A percentile compares a stretch with the other conserved stretches of the same genome.
phyloP scores from a whole-genome alignment of 2,113 vertebrate species.

The Onychorhynchus coronatus region DNA sequence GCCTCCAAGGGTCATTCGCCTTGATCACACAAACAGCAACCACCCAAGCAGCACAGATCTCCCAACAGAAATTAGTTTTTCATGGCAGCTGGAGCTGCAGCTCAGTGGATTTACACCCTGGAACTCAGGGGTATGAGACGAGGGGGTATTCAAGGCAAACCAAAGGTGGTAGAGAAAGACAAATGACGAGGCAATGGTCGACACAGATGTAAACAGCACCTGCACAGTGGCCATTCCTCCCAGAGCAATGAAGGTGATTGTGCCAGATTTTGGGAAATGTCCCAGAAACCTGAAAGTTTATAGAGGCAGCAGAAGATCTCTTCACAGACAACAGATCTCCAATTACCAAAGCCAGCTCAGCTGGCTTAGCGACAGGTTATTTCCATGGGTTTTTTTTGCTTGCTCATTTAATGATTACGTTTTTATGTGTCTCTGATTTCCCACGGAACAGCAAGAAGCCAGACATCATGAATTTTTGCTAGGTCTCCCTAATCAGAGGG shows the following conservation, averaged over 20 bases:
- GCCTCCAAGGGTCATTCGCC: background rate
- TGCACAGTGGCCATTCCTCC: background rate
- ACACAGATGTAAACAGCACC: background rate
- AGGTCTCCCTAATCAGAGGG: background rate
- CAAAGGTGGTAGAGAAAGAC: background rate
- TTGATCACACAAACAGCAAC: background rate
- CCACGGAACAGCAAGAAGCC: background rate
- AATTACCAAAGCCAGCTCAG: constrained; percentile 1
- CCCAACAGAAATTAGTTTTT: background rate
- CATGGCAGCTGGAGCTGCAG: background rate
- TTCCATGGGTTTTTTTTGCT: background rate
- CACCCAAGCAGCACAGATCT: background rate
- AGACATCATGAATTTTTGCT: background rate
- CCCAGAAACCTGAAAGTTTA: constrained; percentile 1
- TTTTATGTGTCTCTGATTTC: background rate
- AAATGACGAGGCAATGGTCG: background rate
- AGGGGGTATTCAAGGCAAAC: background rate
- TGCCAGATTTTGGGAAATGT: background rate
- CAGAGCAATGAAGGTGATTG: background rate
- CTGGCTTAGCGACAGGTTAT: background rate
- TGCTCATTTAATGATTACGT: background rate
- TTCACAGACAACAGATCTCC: background rate
- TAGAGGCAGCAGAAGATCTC: background rate
- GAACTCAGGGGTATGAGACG: background rate
- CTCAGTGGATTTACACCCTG: background rate